Evolutionary conservation across 2,113 vertebrate species (phyloP).

Genomic region (Jacana jacana): DNA sequence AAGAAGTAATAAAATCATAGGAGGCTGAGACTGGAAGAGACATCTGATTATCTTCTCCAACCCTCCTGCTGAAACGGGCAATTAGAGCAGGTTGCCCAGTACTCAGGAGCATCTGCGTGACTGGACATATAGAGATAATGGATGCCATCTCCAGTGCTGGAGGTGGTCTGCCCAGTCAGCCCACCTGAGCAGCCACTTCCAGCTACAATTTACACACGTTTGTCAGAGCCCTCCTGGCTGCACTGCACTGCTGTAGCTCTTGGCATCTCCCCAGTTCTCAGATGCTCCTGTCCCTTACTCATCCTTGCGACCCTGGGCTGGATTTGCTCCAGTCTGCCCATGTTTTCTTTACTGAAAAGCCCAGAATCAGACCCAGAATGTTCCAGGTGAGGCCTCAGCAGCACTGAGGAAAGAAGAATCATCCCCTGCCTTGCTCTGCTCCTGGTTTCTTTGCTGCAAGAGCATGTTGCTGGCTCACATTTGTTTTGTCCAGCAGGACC

Average conservation of each 20-base stretch:
- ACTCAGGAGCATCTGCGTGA: not conserved
- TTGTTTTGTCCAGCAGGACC: not conserved
- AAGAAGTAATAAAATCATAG: not conserved
- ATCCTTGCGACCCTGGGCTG: not conserved
- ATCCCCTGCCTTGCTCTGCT: not conserved
- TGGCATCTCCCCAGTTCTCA: not conserved
- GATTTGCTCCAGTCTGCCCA: not conserved
- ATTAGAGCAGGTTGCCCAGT: not conserved
- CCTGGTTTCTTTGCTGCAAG: not conserved
- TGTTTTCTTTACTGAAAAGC: not conserved
- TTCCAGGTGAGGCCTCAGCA: not conserved
- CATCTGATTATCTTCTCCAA: not conserved
- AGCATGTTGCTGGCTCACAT: not conserved
- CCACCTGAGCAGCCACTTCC: not conserved
- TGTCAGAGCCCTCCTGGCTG: not conserved
- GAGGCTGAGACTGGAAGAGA: not conserved
- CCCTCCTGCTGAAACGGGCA: not conserved
- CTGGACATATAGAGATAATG: not conserved
- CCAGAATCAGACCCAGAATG: not conserved
- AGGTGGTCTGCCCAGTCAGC: not conserved
- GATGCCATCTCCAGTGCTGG: fast-evolving
- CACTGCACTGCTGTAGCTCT: not conserved
- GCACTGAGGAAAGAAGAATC: not conserved
- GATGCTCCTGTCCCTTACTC: not conserved
- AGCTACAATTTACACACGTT: too few species aligned